These are phyloP conservation scores for Saccopteryx bilineata DNA, from an alignment of 2,113 vertebrate genomes.

Conservation along the genomic window DNA sequence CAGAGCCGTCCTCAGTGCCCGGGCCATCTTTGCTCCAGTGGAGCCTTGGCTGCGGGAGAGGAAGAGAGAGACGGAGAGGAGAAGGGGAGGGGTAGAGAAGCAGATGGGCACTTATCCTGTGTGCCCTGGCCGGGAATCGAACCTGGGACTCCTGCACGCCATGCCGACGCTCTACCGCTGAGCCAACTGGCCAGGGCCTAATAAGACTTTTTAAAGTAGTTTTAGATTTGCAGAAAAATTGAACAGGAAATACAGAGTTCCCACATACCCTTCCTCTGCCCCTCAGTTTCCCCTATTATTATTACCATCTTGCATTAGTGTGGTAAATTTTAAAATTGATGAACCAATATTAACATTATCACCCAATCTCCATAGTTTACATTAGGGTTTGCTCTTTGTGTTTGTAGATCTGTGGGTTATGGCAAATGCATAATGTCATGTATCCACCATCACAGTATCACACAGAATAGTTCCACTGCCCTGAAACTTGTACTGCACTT, in stretches of 20 bases:
- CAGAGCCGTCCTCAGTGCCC: no score
- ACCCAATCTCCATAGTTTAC: background rate
- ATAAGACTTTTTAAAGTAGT: background rate
- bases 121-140: no score
- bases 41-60: no score
- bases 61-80: no score
- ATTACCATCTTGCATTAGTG: conserved; percentile 15
- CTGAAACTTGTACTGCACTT: background rate
- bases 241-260: background rate
- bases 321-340: background rate
- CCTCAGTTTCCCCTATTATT: background rate
- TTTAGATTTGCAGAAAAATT: conserved; percentile 33
- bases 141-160: no score
- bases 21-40: no score
- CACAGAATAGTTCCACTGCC: background rate
- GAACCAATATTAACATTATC: background rate
- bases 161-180: no score
- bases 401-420: background rate
- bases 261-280: background rate
- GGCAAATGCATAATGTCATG: background rate
- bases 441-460: background rate
- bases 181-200: no score
- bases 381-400: conserved; percentile 11
- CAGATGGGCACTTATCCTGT: no score
- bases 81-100: no score